phyloP scores from a whole-genome alignment of 2,888 invertebrate genomes.

The Strigamia crassipes region DNA sequence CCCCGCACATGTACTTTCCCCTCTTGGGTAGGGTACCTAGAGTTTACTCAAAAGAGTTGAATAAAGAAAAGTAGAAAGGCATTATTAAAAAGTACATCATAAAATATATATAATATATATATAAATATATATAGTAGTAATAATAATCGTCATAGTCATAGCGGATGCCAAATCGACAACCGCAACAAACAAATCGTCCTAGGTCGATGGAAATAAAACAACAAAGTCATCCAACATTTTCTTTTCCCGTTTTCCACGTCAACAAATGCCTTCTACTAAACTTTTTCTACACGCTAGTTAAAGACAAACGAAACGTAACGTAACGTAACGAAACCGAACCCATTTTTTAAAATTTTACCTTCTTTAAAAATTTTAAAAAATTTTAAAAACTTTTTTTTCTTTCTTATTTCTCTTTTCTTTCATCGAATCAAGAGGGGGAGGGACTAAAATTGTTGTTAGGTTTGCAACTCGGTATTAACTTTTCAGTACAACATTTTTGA shows the following conservation, averaged over 20 bases:
- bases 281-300: conserved; percentile 17
- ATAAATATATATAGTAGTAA: too few relatives aligned
- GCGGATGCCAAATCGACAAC: neutral
- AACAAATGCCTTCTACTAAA: conserved; percentile 47
- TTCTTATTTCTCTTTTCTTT: neutral
- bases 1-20: conserved; percentile 51
- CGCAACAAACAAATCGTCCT: neutral
- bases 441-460: conserved; percentile 8
- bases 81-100: conserved; percentile 24
- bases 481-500: neutral
- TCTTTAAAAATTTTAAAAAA: too few relatives aligned
- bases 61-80: conserved; percentile 49
- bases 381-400: neutral
- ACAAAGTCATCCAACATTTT: conserved; percentile 1
- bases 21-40: conserved; percentile 52
- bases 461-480: conserved; percentile 41
- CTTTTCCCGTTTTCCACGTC: neutral
- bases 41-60: conserved; percentile 49
- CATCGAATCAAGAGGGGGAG: neutral
- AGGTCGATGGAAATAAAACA: neutral
- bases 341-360: too few relatives aligned
- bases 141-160: too few relatives aligned
- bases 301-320: neutral
- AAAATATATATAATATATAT: neutral
- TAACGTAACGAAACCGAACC: too few relatives aligned